Evolutionary conservation across 1,140 invertebrate genomes (phyloP).

Genomic region (Phortica variegata): DNA sequence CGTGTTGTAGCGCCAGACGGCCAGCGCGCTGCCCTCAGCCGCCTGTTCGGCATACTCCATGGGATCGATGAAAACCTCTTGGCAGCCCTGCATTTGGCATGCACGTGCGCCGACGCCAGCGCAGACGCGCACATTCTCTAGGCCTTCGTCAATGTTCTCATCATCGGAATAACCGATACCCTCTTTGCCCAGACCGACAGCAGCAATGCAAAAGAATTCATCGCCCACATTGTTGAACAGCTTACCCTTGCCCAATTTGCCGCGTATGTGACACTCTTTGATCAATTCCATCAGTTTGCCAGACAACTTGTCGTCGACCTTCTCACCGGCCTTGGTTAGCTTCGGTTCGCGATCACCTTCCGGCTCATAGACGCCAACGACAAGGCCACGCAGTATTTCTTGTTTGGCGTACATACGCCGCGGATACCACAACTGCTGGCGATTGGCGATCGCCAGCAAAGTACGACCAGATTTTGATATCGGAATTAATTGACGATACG

Average conservation of each 20-base stretch:
- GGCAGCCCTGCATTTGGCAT: constrained; percentile 62
- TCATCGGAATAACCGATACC: constrained; percentile 62
- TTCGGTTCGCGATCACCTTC: constrained; percentile 64
- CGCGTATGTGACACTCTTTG: constrained; percentile 24
- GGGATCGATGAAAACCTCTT: constrained; percentile 66
- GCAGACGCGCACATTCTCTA: constrained; percentile 56
- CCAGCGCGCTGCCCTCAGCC: constrained; percentile 70
- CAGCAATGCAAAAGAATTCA: constrained; percentile 64
- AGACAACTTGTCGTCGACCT: constrained; percentile 38
- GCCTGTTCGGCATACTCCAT: constrained; percentile 74
- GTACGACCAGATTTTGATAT: too few species aligned
- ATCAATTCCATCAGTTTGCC: constrained; percentile 42
- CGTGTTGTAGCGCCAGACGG: constrained; percentile 68
- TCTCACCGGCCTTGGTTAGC: constrained; percentile 34
- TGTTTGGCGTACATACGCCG: constrained; percentile 21
- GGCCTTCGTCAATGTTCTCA: constrained; percentile 68
- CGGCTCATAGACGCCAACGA: constrained; percentile 24
- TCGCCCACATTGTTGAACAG: constrained; percentile 65
- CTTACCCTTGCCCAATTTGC: constrained; percentile 59
- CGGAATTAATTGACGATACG: too few species aligned
- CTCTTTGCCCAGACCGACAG: constrained; percentile 68
- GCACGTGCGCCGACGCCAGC: constrained; percentile 61
- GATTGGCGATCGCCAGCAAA: too few species aligned
- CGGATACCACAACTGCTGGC: too few species aligned
- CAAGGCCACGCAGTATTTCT: constrained; percentile 20